phyloP scores from a whole-genome alignment of 2,113 vertebrate genomes.

The Thomomys bottae region DNA sequence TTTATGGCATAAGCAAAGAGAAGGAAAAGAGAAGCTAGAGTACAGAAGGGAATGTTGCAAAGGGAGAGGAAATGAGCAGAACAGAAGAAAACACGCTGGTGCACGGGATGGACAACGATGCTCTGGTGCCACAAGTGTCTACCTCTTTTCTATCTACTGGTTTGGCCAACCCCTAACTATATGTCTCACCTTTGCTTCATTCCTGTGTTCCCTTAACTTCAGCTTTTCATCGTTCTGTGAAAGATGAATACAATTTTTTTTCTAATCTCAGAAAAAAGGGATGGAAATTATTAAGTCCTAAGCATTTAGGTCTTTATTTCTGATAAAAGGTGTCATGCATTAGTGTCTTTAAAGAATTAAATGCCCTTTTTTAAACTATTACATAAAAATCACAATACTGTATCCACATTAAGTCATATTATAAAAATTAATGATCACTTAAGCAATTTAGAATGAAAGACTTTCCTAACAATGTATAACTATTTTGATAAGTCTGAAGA shows the following conservation, averaged over 20 bases:
- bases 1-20: background rate
- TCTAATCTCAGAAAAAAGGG: conserved; percentile 63
- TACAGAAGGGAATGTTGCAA: background rate
- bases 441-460: background rate
- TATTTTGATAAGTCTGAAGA: background rate
- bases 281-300: conserved; percentile 42
- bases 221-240: conserved; percentile 63
- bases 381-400: background rate
- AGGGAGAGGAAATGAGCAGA: background rate
- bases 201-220: conserved; percentile 64
- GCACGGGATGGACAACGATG: accelerated
- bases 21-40: background rate
- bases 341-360: background rate
- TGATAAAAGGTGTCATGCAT: background rate
- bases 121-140: background rate
- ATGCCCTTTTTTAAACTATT: conserved; percentile 11
- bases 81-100: background rate
- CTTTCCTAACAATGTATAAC: background rate
- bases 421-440: background rate
- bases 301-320: background rate
- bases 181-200: conserved; percentile 67
- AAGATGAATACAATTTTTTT: conserved; percentile 66
- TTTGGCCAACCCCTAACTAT: background rate
- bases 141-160: background rate
- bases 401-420: background rate